Conservation (phyloP, 2,113 vertebrate species). For the Struthio camelus region DNA sequence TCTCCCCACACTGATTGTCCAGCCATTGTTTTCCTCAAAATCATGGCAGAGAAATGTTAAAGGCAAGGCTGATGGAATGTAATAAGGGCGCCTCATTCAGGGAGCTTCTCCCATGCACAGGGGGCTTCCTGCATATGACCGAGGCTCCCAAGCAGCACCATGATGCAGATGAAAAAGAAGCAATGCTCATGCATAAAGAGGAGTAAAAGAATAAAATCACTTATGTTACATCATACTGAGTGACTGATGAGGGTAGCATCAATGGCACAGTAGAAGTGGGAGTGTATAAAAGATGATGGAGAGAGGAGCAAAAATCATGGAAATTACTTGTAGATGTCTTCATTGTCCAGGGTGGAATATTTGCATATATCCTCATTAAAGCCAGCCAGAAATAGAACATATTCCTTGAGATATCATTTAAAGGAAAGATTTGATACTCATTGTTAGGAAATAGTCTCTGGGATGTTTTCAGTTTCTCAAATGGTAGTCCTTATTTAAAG, state of each 20-base stretch:
- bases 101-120: neutral
- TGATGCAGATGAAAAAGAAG: neutral
- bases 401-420: neutral
- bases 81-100: neutral
- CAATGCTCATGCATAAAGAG: neutral
- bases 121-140: fast-evolving
- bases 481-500: neutral
- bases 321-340: neutral
- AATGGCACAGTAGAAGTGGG: neutral
- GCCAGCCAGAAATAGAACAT: neutral
- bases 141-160: neutral
- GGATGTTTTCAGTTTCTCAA: slow-evolving; percentile 17
- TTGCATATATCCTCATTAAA: neutral
- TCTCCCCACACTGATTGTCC: neutral
- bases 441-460: slow-evolving; percentile 5
- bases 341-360: neutral
- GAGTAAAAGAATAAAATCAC: neutral
- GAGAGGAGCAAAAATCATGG: neutral
- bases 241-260: neutral
- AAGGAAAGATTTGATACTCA: neutral
- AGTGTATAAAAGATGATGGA: neutral
- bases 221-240: neutral
- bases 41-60: neutral
- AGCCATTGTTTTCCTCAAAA: neutral
- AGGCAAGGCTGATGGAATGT: neutral